Evolutionary conservation across 2,888 invertebrate species (phyloP).

Genomic region (Phoenoteleia sp.): DNA sequence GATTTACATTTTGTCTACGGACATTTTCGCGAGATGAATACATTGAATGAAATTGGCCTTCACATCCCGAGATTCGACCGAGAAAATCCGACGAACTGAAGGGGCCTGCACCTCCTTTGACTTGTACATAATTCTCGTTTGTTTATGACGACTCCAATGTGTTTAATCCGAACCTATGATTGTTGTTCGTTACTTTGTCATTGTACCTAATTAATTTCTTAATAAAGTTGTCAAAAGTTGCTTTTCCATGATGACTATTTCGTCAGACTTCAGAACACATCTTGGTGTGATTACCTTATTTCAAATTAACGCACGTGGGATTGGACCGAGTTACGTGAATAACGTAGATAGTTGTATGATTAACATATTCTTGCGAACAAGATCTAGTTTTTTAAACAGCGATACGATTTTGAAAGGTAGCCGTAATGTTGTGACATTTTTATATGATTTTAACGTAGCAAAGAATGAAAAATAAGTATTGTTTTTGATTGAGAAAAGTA

Average conservation of each 20-base stretch:
- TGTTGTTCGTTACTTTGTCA: constrained; percentile 77
- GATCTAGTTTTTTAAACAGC: too few relatives aligned
- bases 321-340: background rate
- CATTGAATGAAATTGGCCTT: constrained; percentile 4
- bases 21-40: too few relatives aligned
- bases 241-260: constrained; percentile 58
- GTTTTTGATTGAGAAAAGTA: background rate
- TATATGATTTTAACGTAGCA: too few relatives aligned
- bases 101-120: constrained; percentile 34
- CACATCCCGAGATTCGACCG: constrained; percentile 23
- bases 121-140: constrained; percentile 69
- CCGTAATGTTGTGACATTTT: too few relatives aligned
- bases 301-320: background rate
- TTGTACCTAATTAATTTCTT: constrained; percentile 77
- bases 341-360: background rate
- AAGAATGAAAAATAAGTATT: too few relatives aligned
- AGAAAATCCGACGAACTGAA: constrained; percentile 3
- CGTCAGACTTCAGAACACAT: background rate
- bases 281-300: background rate
- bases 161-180: constrained; percentile 69
- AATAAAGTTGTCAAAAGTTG: constrained; percentile 77
- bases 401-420: too few relatives aligned
- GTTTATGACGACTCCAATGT: constrained; percentile 58
- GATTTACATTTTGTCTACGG: too few relatives aligned
- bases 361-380: too few relatives aligned